A percentile compares a stretch with the other conserved stretches of the same genome.
Conservation (phyloP, 2,797 vertebrate species). For the Apogon hyalosoma region DNA sequence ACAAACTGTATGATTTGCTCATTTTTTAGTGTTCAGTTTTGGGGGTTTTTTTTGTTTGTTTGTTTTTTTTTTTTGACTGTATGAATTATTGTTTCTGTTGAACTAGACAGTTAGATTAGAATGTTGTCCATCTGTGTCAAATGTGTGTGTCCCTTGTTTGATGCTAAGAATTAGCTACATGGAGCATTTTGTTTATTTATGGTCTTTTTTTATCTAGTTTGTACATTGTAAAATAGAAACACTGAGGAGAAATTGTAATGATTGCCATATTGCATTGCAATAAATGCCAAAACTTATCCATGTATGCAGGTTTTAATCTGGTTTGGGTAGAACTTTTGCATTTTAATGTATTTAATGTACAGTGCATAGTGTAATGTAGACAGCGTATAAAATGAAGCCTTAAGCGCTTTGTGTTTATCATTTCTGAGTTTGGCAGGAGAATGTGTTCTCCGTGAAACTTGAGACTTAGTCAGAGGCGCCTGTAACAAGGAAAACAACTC, state of each 20-base stretch:
- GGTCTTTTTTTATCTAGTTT: constrained; percentile 97
- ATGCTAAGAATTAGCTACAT: constrained; percentile 92
- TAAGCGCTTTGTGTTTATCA: constrained; percentile 31
- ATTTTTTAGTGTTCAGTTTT: constrained; percentile 79
- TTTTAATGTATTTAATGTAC: constrained; percentile 23
- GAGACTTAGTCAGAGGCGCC: constrained; percentile 60
- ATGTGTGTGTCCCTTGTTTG: constrained; percentile 72
- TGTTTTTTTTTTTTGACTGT: constrained; percentile 60
- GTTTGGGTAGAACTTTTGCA: constrained; percentile 28
- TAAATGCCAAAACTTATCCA: constrained; percentile 89
- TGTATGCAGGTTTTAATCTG: constrained; percentile 41
- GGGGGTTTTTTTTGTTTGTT: no score
- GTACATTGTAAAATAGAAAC: constrained; percentile 99
- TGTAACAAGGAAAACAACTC: constrained; percentile 60
- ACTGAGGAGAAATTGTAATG: constrained; percentile 87
- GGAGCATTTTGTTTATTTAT: constrained; percentile 99
- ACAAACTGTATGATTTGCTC: constrained; percentile 81
- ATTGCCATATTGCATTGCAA: constrained; percentile 91
- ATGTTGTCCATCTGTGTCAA: constrained; percentile 55
- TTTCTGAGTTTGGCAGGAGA: constrained; percentile 56
- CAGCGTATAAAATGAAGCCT: constrained; percentile 7
- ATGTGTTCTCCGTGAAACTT: constrained; percentile 57
- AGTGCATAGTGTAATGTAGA: constrained; percentile 10
- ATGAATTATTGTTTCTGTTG: constrained; percentile 75
- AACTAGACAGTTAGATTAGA: constrained; percentile 68